A percentile compares a stretch with the other conserved stretches of the same genome.
Conservation (phyloP, 2,113 vertebrate species). For the Hystrix cristata region DNA sequence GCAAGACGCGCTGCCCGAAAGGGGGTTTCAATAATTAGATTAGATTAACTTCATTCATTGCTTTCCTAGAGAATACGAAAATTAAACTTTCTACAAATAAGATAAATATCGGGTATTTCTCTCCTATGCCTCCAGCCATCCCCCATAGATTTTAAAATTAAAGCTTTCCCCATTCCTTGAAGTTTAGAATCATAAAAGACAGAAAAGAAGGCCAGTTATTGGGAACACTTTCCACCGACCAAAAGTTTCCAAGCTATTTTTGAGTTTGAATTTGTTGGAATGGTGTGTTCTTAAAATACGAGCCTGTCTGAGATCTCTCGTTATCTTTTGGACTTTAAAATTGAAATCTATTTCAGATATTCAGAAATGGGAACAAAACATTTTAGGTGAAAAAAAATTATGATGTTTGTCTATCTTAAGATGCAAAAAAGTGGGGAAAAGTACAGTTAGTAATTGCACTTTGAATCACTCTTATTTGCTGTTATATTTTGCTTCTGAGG, state of each 20-base stretch:
- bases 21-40: neutral
- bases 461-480: neutral
- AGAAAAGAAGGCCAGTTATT: neutral
- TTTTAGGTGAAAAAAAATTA: slow-evolving; percentile 5
- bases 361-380: neutral
- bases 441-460: slow-evolving; percentile 2
- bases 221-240: neutral
- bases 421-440: neutral
- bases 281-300: neutral
- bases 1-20: neutral
- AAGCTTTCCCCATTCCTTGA: neutral
- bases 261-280: neutral
- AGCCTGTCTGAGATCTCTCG: neutral
- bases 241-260: neutral
- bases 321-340: neutral
- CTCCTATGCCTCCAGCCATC: neutral
- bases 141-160: neutral
- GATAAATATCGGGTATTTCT: neutral
- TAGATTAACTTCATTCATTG: neutral
- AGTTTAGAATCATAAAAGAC: slow-evolving; percentile 14
- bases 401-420: neutral
- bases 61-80: neutral
- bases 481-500: slow-evolving; percentile 13
- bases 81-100: neutral
- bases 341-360: slow-evolving; percentile 24